Evolutionary conservation across 2,113 vertebrate genomes (phyloP).

Genomic region (Otolemur garnettii): DNA sequence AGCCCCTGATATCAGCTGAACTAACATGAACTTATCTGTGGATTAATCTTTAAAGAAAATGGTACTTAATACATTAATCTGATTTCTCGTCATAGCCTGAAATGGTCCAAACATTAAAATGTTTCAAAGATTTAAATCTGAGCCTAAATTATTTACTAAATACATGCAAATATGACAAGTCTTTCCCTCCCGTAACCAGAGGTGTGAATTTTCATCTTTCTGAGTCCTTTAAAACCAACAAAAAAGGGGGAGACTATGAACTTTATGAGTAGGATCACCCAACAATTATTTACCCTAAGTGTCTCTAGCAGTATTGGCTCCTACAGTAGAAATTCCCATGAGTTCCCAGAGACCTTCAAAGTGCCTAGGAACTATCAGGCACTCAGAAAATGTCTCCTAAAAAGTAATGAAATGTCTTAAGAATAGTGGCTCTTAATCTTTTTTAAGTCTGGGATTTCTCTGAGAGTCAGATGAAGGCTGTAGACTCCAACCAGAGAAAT

Average conservation of each 20-base stretch:
- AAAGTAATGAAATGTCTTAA: neutral
- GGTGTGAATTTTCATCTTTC: slow-evolving; percentile 24
- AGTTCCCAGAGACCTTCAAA: neutral
- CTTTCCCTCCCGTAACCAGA: slow-evolving; percentile 27
- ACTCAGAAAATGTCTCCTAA: slow-evolving; percentile 23
- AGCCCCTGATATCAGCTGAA: slow-evolving; percentile 8
- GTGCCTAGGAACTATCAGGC: neutral
- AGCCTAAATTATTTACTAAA: slow-evolving; percentile 53
- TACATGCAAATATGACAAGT: slow-evolving; percentile 47
- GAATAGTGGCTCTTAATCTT: neutral
- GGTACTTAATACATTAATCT: neutral
- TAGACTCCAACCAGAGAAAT: neutral
- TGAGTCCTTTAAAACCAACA: neutral
- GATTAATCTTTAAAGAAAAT: slow-evolving; percentile 45
- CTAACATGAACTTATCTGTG: neutral
- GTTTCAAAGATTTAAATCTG: slow-evolving; percentile 1
- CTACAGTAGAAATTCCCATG: neutral
- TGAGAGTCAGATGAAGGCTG: neutral
- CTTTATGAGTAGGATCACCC: slow-evolving; percentile 21
- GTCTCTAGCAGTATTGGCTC: neutral
- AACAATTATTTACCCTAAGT: neutral
- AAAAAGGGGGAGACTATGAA: neutral
- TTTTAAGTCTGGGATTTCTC: neutral
- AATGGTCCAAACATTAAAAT: slow-evolving; percentile 10
- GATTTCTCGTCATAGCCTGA: slow-evolving; percentile 39